Conservation (phyloP, 1,140 invertebrate genomes). For the Drosophila teissieri region DNA sequence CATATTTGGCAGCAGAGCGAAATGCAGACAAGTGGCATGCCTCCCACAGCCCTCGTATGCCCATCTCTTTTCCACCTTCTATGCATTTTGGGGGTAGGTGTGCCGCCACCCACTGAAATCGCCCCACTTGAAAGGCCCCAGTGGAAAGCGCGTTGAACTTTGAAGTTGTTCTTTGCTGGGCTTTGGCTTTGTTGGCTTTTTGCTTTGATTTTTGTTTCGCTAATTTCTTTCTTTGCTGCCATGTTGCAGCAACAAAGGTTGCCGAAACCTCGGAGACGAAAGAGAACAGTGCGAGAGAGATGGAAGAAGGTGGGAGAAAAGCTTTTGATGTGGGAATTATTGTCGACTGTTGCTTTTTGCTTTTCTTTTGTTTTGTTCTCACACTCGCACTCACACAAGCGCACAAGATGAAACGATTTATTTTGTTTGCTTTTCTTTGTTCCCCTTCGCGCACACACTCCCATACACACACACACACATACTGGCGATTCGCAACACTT, state of each 20-base stretch:
- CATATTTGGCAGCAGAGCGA: constrained; percentile 53
- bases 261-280: constrained; percentile 43
- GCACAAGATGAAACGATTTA: constrained; percentile 42
- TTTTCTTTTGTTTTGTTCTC: constrained; percentile 26
- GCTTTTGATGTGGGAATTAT: constrained; percentile 58
- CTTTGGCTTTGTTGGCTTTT: constrained; percentile 11
- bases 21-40: constrained; percentile 42
- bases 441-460: constrained; percentile 36
- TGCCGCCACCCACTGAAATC: background rate
- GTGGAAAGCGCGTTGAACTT: constrained; percentile 70
- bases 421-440: constrained; percentile 66
- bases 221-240: constrained; percentile 4
- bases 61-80: background rate
- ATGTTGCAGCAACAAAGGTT: constrained; percentile 54
- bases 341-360: constrained; percentile 43
- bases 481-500: constrained; percentile 46
- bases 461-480: constrained; percentile 1
- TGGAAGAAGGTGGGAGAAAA: constrained; percentile 27
- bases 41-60: background rate
- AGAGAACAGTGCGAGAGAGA: constrained; percentile 30
- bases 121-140: constrained; percentile 5
- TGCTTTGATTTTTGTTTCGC: constrained; percentile 25
- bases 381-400: constrained; percentile 15
- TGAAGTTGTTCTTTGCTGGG: constrained; percentile 39
- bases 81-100: constrained; percentile 36